Evolutionary conservation across 1,140 invertebrate genomes (phyloP), one percentile per base, ranked within the genome.

Genomic region (Dendroctonus ponderosae): DNA sequence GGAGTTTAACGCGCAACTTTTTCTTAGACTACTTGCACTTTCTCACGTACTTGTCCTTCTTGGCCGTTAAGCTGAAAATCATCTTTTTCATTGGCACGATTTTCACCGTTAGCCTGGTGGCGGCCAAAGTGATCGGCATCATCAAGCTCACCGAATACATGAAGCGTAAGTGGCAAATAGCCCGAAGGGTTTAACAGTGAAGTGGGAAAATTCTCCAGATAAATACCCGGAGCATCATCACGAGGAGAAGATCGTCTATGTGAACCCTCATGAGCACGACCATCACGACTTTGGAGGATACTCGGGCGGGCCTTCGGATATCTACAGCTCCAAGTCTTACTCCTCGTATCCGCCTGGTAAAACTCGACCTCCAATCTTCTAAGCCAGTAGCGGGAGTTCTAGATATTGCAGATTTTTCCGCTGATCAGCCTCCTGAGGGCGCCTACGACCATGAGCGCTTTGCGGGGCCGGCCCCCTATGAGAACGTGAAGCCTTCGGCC

Each of bases 51-150:
- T 58, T 75, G 39, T 66, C 69, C 7, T 78, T 78, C 57, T 53
- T 77, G 26, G 72, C 72, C n/a, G 70, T 78, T 7, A 78, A 78
- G 70, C 39, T 75, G 5, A 78, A 78, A 65, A 65, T 76, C 12
- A 63, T 75, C 7, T 68, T 76, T 50, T 71, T 76, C 38, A 43
- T 78, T 50, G 77, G 77, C 40, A 72, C 72, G 2, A 70, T 77
- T 38, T 71, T 77, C 38, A 70, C 71, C 5, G 59, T 76, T 9
- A 65, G 70, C 8, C 41, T 76, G n/a, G 68, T 77, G 46, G 72
- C 71, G n/a, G 75, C 69, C 58, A 78, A 77, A 73, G 51, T 74
- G 4, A 76, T 74, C 39, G 75, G 71, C 7, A 56, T 76, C 5
- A 65, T 76, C 37, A 77, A 77, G 63, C 69, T 75, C 15, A 70